Evolutionary conservation across 1,140 invertebrate species (phyloP).

Genomic region (Ostrea denselamellosa): DNA sequence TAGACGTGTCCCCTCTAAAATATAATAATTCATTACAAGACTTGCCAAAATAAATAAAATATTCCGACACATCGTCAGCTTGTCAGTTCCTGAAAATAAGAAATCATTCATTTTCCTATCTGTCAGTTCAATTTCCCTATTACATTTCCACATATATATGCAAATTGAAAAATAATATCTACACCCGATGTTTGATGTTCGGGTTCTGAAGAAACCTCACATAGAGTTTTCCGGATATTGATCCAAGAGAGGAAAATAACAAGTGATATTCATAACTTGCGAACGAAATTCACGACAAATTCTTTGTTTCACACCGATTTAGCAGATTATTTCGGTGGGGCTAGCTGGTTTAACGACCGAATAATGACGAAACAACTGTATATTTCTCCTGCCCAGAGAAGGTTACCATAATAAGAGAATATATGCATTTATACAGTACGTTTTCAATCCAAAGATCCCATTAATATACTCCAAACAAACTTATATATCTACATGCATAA

Average conservation of each 20-base stretch:
- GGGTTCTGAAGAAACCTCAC: background rate
- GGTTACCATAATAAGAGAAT: too few species aligned
- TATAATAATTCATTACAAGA: too few species aligned
- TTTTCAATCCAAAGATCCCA: too few species aligned
- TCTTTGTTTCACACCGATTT: background rate
- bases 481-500: too few species aligned
- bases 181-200: background rate
- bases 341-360: too few species aligned
- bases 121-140: background rate
- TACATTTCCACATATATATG: constrained; percentile 4
- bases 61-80: background rate
- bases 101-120: background rate
- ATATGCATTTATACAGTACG: too few species aligned
- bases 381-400: too few species aligned
- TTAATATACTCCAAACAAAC: too few species aligned
- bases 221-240: background rate
- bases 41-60: background rate
- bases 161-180: background rate
- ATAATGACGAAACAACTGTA: too few species aligned
- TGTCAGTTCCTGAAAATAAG: background rate
- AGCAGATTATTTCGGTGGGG: background rate
- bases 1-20: too few species aligned
- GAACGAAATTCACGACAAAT: background rate
- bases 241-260: background rate
- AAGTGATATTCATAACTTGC: background rate